Evolutionary conservation across 2,113 vertebrate species (phyloP).

Genomic region (Grantiella picta): DNA sequence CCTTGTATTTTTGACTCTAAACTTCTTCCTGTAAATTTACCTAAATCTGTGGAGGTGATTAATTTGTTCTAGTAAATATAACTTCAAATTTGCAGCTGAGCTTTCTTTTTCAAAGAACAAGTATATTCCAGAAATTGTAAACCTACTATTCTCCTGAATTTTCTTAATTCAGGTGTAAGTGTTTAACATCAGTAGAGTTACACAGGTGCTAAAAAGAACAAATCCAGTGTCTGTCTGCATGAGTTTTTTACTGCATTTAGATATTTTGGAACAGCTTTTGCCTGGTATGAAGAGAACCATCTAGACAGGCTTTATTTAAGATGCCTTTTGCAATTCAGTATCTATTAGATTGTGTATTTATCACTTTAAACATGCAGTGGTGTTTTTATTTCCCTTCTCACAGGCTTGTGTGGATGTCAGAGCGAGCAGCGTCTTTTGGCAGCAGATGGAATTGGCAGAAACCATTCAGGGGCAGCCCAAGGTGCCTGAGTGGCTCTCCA

Average conservation of each 20-base stretch:
- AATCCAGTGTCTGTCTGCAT: neutral
- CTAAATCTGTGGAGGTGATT: neutral
- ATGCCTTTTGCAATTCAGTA: neutral
- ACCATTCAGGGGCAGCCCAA: constrained; percentile 68
- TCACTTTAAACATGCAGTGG: neutral
- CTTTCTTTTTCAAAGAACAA: neutral
- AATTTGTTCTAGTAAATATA: neutral
- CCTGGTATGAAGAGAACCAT: neutral
- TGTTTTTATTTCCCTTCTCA: neutral
- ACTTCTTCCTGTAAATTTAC: neutral
- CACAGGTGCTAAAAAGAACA: neutral
- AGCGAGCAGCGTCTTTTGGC: constrained; percentile 91
- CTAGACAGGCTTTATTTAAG: neutral
- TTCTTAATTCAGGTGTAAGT: neutral
- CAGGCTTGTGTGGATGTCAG: constrained; percentile 93
- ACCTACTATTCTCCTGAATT: neutral
- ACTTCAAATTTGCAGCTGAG: neutral
- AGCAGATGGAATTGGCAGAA: constrained; percentile 86
- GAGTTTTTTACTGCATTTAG: neutral
- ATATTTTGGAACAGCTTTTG: neutral
- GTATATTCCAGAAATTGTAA: neutral
- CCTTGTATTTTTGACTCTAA: neutral
- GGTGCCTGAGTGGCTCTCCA: constrained; percentile 91
- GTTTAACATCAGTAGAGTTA: neutral
- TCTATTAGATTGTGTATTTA: neutral